phyloP scores from a whole-genome alignment of 1,140 invertebrate species.

The Papilio aristodemus region DNA sequence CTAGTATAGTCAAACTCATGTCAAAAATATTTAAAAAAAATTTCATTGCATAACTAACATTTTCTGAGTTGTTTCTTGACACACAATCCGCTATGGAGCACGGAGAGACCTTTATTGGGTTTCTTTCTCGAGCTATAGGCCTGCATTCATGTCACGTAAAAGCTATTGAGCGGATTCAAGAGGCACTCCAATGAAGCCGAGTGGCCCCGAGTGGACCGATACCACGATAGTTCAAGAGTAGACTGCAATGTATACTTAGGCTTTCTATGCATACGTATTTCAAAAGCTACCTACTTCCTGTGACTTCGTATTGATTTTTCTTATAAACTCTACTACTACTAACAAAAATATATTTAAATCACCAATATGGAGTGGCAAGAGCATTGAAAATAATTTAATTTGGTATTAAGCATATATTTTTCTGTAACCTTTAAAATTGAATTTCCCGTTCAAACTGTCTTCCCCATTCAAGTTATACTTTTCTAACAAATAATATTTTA shows the following conservation, averaged over 20 bases:
- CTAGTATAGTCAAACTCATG: neutral
- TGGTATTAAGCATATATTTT: neutral
- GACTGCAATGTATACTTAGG: conserved; percentile 1
- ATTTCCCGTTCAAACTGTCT: too few species aligned
- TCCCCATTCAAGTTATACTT: too few species aligned
- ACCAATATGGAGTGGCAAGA: too few species aligned
- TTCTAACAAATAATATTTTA: too few species aligned
- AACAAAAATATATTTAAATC: too few species aligned
- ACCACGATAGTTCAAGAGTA: conserved; percentile 11
- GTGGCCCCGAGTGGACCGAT: conserved; percentile 3
- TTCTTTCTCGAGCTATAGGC: conserved; percentile 18
- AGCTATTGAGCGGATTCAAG: conserved; percentile 26
- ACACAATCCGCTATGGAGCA: neutral
- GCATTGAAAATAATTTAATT: too few species aligned
- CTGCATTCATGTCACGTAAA: conserved; percentile 27
- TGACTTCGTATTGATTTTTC: neutral
- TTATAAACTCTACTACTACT: too few species aligned
- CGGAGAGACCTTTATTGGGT: conserved; percentile 22
- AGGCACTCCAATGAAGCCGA: conserved; percentile 22
- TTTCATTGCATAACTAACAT: neutral
- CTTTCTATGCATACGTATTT: conserved; percentile 9
- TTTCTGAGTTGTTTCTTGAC: neutral
- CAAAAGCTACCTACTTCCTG: neutral
- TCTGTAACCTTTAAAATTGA: too few species aligned
- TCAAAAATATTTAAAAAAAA: neutral